Evolutionary conservation across 2,113 vertebrate species (phyloP), one percentile per base, ranked within the genome.

Genomic region (Rhinopithecus roxellana): DNA sequence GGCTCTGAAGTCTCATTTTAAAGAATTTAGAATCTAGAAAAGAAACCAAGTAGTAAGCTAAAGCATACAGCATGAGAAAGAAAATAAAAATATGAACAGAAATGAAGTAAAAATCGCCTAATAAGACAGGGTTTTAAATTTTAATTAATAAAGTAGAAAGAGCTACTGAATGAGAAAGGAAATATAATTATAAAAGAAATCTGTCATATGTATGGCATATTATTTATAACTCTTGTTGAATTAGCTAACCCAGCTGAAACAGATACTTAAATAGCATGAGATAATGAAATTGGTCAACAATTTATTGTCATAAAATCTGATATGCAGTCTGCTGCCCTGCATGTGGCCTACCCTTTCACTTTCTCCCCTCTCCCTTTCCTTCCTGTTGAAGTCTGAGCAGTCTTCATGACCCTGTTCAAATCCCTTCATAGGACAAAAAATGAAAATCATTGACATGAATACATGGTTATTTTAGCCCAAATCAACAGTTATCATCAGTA

Each of bases 161-260:
- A 94, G 40, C 72, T 61, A 78, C 25, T 75, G 64, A 88, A 88
- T 87, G 43, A 94, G 87, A 96, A 93, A 72, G 57, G 77, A 97
- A 88, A 90, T 88, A 48, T 16, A 59, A 75, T 90, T 93, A 40
- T 74, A 79, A 78, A 77, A 85, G 61, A 95, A 97, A 74, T 75
- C 57, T 93, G 90, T 95, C 88, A 84, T 94, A 95, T 89, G 40
- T 92, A 59, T 90, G 61, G 84, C 59, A 94, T 89, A 77, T 80
- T 90, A 83, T 93, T 90, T 96, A 84, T 97, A 87, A 81, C 43
- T 64, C 74, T 81, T 92, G 90, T 81, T 94, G 70, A 70, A 80
- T 92, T 92, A 95, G 92, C 96, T 89, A 79, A 86, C 40, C 69
- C 80, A 57, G 40, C 88, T 67, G 61, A 72, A 93, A 84, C 61